Conservation (phyloP, 2,113 vertebrate species). For the Oplegnathus fasciatus region DNA sequence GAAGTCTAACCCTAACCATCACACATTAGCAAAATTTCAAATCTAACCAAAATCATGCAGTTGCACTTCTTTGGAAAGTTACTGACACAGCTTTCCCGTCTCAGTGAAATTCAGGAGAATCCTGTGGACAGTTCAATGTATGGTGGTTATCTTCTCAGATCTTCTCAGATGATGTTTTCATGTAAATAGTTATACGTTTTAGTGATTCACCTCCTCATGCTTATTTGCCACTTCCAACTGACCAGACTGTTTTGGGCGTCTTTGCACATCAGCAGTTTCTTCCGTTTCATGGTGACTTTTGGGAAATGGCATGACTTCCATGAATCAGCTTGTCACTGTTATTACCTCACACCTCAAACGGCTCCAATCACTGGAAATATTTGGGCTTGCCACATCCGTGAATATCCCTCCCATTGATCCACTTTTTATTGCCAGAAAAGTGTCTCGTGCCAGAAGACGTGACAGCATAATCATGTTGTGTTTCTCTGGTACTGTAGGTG, state of each 20-base stretch:
- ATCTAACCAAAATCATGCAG: not conserved
- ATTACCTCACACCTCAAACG: slow-evolving; percentile 9
- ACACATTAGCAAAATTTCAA: not conserved
- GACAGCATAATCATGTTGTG: not conserved
- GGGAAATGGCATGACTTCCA: not conserved
- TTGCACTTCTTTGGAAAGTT: not conserved
- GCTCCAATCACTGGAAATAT: not conserved
- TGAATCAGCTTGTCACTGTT: slow-evolving; percentile 23
- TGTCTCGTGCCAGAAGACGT: not conserved
- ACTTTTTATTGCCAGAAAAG: not conserved
- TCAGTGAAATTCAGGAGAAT: not conserved
- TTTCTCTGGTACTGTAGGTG: not conserved
- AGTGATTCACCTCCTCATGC: not conserved
- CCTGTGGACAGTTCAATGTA: not conserved
- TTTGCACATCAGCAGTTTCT: not conserved
- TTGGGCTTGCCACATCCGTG: slow-evolving; percentile 38
- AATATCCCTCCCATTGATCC: not conserved
- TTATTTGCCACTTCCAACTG: not conserved
- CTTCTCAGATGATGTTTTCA: not conserved
- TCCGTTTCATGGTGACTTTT: not conserved
- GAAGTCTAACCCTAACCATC: not conserved
- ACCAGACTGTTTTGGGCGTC: not conserved
- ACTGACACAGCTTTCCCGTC: not conserved
- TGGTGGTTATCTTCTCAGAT: fast-evolving
- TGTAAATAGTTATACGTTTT: not conserved